Percentiles rank a stretch among this genome's conserved stretches.
These are phyloP conservation scores for Tetranychus truncatus DNA, from an alignment of 2,888 invertebrate genomes.

Conservation along the genomic window DNA sequence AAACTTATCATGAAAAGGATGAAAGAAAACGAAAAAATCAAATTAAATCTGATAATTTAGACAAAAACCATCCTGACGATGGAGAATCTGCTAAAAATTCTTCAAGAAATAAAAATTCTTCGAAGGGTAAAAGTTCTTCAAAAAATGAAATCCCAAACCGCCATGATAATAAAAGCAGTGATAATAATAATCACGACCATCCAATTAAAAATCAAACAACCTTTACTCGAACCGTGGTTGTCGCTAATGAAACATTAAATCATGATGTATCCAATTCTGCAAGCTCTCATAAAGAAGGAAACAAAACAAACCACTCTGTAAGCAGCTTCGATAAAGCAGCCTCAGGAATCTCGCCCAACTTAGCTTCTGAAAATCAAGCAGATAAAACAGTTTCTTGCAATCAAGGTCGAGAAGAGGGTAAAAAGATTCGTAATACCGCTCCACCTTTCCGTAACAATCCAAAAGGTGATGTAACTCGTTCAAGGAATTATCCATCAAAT, in stretches of 20 bases:
- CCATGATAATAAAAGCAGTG: background rate
- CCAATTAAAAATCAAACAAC: background rate
- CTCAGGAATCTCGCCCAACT: background rate
- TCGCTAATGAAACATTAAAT: background rate
- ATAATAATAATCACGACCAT: background rate
- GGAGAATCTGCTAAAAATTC: background rate
- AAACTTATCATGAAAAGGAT: background rate
- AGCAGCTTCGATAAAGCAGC: background rate
- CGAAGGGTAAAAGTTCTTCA: background rate
- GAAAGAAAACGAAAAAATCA: background rate
- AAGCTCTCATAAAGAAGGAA: background rate
- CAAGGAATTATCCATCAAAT: slow-evolving; percentile 38
- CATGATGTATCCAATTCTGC: background rate
- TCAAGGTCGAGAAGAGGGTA: slow-evolving; percentile 25
- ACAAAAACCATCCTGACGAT: background rate
- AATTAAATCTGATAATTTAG: background rate
- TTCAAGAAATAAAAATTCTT: background rate
- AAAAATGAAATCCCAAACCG: background rate
- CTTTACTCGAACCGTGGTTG: background rate
- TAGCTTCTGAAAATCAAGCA: background rate
- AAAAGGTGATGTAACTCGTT: slow-evolving; percentile 29
- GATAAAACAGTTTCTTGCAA: slow-evolving; percentile 23
- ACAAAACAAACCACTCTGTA: background rate
- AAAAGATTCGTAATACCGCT: slow-evolving; percentile 29
- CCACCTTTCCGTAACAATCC: slow-evolving; percentile 25